phyloP scores from a whole-genome alignment of 2,797 vertebrate species.

The Prunella strophiata region DNA sequence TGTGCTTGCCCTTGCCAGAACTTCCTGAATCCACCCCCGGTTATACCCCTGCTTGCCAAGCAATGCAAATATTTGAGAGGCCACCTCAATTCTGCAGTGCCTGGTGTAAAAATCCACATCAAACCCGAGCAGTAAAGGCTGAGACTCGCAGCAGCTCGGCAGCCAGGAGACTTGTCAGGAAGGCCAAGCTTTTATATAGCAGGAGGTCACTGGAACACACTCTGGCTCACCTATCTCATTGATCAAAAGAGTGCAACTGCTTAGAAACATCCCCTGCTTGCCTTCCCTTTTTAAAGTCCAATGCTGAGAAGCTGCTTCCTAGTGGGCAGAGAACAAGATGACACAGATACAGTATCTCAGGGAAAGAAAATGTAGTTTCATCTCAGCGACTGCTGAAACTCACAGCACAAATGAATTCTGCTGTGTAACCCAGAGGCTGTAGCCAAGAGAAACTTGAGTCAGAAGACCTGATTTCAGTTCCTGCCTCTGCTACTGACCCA shows the following conservation, averaged over 20 bases:
- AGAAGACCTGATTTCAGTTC: conserved; percentile 46
- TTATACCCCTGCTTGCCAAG: conserved; percentile 58
- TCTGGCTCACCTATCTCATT: conserved; percentile 66
- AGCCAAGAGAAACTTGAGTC: conserved; percentile 58
- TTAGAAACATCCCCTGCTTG: conserved; percentile 17
- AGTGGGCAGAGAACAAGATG: conserved; percentile 24
- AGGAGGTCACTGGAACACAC: conserved; percentile 65
- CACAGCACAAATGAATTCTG: not conserved
- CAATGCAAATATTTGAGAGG: conserved; percentile 62
- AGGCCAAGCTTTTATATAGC: conserved; percentile 47
- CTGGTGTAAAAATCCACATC: conserved; percentile 54
- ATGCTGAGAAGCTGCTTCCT: conserved; percentile 8
- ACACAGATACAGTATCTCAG: not conserved
- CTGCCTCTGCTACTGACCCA: not conserved
- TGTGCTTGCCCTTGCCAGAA: conserved; percentile 58
- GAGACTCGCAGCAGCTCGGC: conserved; percentile 55
- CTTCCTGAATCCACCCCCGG: conserved; percentile 63
- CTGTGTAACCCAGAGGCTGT: not conserved
- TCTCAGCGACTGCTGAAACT: not conserved
- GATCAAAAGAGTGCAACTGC: conserved; percentile 41
- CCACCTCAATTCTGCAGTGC: conserved; percentile 45
- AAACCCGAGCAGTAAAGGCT: conserved; percentile 44
- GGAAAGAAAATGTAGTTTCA: conserved; percentile 17
- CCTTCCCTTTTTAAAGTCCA: conserved; percentile 21
- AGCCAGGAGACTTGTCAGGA: conserved; percentile 37